Evolutionary conservation across 2,797 vertebrate species (phyloP).

Genomic region (Acrossocheilus wenchowensis): DNA sequence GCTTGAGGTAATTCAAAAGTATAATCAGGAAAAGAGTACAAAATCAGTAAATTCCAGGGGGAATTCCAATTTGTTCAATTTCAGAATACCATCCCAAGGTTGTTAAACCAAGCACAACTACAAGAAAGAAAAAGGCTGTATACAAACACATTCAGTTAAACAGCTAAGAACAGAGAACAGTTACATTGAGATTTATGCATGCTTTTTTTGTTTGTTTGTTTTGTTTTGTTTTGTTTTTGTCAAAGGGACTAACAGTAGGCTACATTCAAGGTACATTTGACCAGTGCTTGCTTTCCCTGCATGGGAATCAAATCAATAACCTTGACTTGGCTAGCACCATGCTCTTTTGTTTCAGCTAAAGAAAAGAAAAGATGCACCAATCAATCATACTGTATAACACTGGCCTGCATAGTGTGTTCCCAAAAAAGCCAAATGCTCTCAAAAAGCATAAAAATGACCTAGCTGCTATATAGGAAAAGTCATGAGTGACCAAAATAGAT

Average conservation of each 20-base stretch:
- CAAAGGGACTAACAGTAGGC: background rate
- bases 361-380: background rate
- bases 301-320: background rate
- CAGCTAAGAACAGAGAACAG: background rate
- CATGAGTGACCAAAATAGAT: background rate
- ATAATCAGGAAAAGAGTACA: background rate
- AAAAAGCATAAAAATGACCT: background rate
- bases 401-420: background rate
- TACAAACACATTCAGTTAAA: background rate
- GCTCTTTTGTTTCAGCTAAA: background rate
- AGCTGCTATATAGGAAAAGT: background rate
- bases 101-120: background rate
- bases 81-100: background rate
- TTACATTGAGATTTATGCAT: background rate
- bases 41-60: background rate
- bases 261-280: background rate
- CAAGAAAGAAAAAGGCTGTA: background rate
- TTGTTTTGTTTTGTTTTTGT: background rate
- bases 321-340: background rate
- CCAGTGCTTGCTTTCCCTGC: background rate
- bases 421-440: background rate
- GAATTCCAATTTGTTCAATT: background rate
- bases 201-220: background rate
- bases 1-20: background rate
- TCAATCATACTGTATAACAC: background rate